Conservation (phyloP, 2,797 vertebrate species). For the Bovichtus diacanthus region DNA sequence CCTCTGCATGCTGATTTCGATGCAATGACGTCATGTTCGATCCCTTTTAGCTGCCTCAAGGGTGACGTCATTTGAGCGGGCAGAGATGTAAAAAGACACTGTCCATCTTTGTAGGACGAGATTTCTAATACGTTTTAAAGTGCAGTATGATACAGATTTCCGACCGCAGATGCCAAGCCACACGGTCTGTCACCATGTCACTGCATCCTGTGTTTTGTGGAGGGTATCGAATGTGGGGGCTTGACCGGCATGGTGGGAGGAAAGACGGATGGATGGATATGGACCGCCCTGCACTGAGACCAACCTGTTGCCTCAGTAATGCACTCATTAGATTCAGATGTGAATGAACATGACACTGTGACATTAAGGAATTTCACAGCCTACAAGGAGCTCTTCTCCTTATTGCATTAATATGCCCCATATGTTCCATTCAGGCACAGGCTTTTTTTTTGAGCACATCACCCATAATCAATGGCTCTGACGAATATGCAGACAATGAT, state of each 20-base stretch:
- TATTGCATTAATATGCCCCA: conserved; percentile 81
- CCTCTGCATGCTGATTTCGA: conserved; percentile 69
- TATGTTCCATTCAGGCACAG: conserved; percentile 76
- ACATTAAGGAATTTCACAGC: conserved; percentile 77
- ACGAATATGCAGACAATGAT: conserved; percentile 57
- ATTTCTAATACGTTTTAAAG: conserved; percentile 15
- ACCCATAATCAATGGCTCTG: conserved; percentile 57
- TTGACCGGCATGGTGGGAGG: conserved; percentile 27
- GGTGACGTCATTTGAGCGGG: conserved; percentile 75
- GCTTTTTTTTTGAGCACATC: conserved; percentile 60
- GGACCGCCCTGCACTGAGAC: conserved; percentile 53
- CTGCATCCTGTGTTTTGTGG: conserved; percentile 26
- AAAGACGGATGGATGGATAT: conserved; percentile 48
- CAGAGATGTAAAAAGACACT: conserved; percentile 55
- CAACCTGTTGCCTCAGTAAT: conserved; percentile 81
- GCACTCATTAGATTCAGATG: conserved; percentile 73
- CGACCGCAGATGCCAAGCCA: neutral
- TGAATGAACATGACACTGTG: conserved; percentile 78
- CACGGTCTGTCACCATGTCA: conserved; percentile 18
- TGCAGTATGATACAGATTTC: neutral
- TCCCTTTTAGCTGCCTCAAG: conserved; percentile 65
- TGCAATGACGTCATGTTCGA: conserved; percentile 82
- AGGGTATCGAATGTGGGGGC: conserved; percentile 29
- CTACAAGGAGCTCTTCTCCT: conserved; percentile 56
- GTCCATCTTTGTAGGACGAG: conserved; percentile 38